These are phyloP conservation scores for Gephyroberyx darwinii DNA, from an alignment of 2,797 vertebrate species.

Conservation along the genomic window DNA sequence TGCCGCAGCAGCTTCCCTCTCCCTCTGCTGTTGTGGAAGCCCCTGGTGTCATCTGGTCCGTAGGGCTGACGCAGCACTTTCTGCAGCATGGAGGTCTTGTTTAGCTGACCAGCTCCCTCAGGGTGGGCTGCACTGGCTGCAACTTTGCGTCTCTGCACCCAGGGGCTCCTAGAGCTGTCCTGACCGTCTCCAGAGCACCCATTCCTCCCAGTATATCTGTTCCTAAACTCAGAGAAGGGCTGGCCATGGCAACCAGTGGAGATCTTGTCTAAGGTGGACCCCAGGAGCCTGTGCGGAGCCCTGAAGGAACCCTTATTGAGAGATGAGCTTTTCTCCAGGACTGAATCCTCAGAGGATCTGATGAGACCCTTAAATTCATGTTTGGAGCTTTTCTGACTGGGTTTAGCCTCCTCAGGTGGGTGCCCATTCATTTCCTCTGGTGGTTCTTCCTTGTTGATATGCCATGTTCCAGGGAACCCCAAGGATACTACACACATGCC, in stretches of 20 bases:
- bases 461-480: conserved; percentile 70
- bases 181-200: conserved; percentile 54
- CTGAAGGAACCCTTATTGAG: conserved; percentile 39
- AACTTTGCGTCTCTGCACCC: conserved; percentile 70
- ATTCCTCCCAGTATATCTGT: conserved; percentile 35
- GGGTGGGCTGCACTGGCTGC: conserved; percentile 41
- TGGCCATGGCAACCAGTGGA: conserved; percentile 32
- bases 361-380: not conserved
- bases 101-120: conserved; percentile 24
- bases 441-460: not conserved
- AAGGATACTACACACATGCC: conserved; percentile 75
- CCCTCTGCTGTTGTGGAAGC: conserved; percentile 71
- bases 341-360: conserved; percentile 42
- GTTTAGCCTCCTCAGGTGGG: not conserved
- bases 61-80: conserved; percentile 67
- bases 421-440: conserved; percentile 46
- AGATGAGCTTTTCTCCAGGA: conserved; percentile 45
- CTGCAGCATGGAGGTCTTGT: not conserved
- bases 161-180: conserved; percentile 48
- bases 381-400: conserved; percentile 7
- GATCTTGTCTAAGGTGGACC: conserved; percentile 33
- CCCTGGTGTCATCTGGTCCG: conserved; percentile 71
- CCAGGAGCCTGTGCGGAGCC: conserved; percentile 10
- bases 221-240: conserved; percentile 32
- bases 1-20: conserved; percentile 57